Conservation (phyloP, 2,797 vertebrate species). For the Serranus cabrilla region DNA sequence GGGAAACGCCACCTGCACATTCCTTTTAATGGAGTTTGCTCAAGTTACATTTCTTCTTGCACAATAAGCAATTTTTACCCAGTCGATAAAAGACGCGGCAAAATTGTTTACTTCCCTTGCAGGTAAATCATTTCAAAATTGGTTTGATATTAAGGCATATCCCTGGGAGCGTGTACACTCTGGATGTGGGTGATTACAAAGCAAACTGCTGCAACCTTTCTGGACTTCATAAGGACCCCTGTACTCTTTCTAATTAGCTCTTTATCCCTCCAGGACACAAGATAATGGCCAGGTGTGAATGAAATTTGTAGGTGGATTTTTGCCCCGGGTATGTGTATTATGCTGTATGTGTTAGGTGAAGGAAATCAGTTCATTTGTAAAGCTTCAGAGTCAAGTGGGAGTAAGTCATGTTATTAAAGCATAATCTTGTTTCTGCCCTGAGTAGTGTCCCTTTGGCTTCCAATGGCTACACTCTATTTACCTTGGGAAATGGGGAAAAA, state of each 20-base stretch:
- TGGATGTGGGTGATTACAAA: conserved; percentile 78
- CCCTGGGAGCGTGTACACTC: conserved; percentile 70
- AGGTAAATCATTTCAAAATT: conserved; percentile 86
- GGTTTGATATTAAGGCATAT: conserved; percentile 81
- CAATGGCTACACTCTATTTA: not conserved
- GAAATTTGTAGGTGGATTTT: conserved; percentile 57
- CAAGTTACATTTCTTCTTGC: conserved; percentile 74
- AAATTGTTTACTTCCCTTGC: conserved; percentile 82
- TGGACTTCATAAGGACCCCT: conserved; percentile 62
- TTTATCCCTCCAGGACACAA: conserved; percentile 57
- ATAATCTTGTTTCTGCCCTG: conserved; percentile 50
- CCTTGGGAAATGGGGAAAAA: not conserved
- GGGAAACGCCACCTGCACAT: conserved; percentile 46
- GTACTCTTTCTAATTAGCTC: conserved; percentile 78
- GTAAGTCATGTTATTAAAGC: conserved; percentile 50
- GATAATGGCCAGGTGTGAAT: conserved; percentile 71
- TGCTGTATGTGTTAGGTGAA: conserved; percentile 44
- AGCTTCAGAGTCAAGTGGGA: conserved; percentile 53
- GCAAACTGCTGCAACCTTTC: conserved; percentile 71
- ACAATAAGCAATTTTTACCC: conserved; percentile 77
- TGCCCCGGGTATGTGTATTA: conserved; percentile 28
- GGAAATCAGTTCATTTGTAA: conserved; percentile 54
- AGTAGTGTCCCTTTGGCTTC: conserved; percentile 6
- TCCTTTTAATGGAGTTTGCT: conserved; percentile 78
- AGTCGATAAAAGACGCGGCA: conserved; percentile 77